A percentile compares a stretch with the other conserved stretches of the same genome.
Conservation (phyloP, 2,113 vertebrate genomes). For the Pantherophis guttatus region DNA sequence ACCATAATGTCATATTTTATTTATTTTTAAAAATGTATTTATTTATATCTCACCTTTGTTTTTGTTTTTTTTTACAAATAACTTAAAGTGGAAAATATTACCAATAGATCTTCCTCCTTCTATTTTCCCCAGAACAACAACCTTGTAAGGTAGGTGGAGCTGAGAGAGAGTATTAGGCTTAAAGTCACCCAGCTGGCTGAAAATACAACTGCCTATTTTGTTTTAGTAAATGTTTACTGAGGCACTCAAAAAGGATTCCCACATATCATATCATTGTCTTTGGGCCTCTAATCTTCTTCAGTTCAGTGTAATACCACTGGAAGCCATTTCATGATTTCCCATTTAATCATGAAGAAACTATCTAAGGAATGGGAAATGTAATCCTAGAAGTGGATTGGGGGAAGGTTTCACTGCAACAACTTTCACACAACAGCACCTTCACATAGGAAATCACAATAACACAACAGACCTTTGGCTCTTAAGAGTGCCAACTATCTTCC, state of each 20-base stretch:
- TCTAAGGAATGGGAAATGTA: background rate
- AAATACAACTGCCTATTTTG: background rate
- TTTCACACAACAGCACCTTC: constrained; percentile 3
- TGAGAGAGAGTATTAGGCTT: background rate
- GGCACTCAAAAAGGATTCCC: background rate
- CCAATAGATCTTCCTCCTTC: background rate
- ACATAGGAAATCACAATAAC: background rate
- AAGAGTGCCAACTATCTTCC: background rate
- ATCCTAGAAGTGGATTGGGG: background rate
- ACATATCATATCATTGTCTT: background rate
- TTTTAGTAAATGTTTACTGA: background rate
- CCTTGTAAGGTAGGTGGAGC: background rate
- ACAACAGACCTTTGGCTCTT: background rate
- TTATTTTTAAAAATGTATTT: background rate
- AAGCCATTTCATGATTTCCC: background rate
- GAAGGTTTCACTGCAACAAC: background rate
- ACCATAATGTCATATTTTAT: background rate
- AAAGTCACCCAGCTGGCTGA: background rate
- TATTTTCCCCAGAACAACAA: background rate
- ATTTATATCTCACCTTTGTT: background rate
- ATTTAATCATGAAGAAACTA: background rate
- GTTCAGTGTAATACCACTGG: background rate
- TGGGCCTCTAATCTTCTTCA: background rate
- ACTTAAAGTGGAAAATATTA: background rate
- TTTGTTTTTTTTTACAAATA: background rate